A percentile compares a stretch with the other conserved stretches of the same genome.
Conservation (phyloP, 1,140 invertebrate genomes). For the Calycopis cecrops region DNA sequence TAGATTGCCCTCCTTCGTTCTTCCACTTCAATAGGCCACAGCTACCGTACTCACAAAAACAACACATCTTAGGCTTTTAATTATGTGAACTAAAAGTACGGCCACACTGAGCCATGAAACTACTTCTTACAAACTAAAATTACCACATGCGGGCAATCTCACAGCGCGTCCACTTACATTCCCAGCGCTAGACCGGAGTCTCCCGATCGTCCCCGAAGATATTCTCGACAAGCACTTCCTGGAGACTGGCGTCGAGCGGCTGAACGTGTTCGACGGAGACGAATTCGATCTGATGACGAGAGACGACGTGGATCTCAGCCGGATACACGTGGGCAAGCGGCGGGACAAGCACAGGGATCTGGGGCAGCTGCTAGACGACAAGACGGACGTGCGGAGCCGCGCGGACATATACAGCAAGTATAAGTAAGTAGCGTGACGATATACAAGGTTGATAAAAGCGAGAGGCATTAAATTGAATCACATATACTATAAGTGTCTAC, state of each 20-base stretch:
- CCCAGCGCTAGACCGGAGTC: constrained; percentile 49
- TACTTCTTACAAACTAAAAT: too few species aligned
- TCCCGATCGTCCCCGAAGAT: constrained; percentile 74
- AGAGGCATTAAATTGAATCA: too few species aligned
- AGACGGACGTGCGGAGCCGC: constrained; percentile 77
- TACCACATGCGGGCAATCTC: too few species aligned
- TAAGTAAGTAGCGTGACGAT: constrained; percentile 58
- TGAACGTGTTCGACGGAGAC: constrained; percentile 85
- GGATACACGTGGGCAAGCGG: constrained; percentile 82
- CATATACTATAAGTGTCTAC: too few species aligned
- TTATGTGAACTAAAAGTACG: too few species aligned
- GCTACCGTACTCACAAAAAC: too few species aligned
- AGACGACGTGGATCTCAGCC: constrained; percentile 75
- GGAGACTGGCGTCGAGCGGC: constrained; percentile 74
- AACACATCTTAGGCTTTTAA: too few species aligned
- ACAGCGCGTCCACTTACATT: constrained; percentile 28
- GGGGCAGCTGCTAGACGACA: constrained; percentile 83
- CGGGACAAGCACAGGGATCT: constrained; percentile 78
- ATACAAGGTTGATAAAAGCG: too few species aligned
- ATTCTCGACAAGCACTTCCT: constrained; percentile 72
- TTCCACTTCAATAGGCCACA: too few species aligned
- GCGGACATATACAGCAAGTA: constrained; percentile 71
- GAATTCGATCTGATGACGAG: constrained; percentile 85
- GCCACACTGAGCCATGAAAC: too few species aligned
- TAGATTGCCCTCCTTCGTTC: too few species aligned